phyloP scores from a whole-genome alignment of 2,113 vertebrate genomes.

The Aythya baeri region DNA sequence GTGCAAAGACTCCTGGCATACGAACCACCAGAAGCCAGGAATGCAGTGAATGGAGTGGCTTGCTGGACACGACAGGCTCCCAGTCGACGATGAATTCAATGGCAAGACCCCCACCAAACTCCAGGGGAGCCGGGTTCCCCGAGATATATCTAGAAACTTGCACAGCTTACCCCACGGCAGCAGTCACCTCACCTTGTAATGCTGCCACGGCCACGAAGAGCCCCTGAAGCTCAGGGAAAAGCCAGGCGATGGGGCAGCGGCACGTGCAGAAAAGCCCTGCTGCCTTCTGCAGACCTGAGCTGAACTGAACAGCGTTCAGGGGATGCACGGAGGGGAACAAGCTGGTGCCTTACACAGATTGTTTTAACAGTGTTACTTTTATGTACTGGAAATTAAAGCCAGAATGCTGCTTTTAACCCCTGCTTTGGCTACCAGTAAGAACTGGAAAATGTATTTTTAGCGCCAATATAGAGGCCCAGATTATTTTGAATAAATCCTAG shows the following conservation, averaged over 20 bases:
- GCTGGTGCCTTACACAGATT: background rate
- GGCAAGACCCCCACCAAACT: background rate
- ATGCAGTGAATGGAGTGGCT: background rate
- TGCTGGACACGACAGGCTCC: background rate
- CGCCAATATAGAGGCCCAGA: background rate
- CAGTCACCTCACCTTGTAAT: background rate
- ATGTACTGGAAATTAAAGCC: conserved; percentile 45
- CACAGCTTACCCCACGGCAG: background rate
- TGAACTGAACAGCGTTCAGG: background rate
- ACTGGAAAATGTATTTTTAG: conserved; percentile 66
- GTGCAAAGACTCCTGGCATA: background rate
- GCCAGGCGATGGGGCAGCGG: background rate
- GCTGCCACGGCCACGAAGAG: background rate
- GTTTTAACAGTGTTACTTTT: conserved; percentile 52
- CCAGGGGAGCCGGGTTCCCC: background rate
- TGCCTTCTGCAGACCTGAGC: background rate
- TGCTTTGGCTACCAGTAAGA: conserved; percentile 38
- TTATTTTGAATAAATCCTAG: conserved; percentile 70
- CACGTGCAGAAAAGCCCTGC: fast-evolving
- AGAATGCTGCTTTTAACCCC: conserved; percentile 53
- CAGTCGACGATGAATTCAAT: fast-evolving
- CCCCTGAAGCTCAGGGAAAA: background rate
- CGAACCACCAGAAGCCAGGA: fast-evolving
- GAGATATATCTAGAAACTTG: background rate
- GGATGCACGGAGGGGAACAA: background rate